These are phyloP conservation scores for Drymonia ruficornis DNA, from an alignment of 2,888 invertebrate species.

Conservation along the genomic window DNA sequence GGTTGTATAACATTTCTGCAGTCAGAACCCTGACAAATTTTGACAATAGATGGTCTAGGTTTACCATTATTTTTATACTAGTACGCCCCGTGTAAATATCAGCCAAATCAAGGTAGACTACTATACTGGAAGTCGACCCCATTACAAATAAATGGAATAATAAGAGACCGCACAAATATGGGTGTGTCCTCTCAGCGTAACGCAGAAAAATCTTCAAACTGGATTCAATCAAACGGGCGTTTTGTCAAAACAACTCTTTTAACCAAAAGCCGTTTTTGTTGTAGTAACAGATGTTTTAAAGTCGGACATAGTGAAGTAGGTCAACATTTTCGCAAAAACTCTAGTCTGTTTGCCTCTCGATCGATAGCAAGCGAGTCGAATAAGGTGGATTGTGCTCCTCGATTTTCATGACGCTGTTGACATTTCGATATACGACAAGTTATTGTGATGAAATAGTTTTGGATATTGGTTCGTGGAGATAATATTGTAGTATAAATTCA, in stretches of 20 bases:
- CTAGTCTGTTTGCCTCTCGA: conserved; percentile 17
- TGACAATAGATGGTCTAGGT: too few species aligned
- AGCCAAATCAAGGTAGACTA: too few species aligned
- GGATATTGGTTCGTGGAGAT: conserved; percentile 1
- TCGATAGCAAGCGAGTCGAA: conserved; percentile 24
- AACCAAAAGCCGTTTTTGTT: background rate
- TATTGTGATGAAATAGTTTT: conserved; percentile 3
- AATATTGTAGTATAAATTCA: background rate
- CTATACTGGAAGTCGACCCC: too few species aligned
- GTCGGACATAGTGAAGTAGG: conserved; percentile 17
- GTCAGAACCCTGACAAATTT: too few species aligned
- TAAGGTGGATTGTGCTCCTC: conserved; percentile 18
- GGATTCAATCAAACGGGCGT: background rate
- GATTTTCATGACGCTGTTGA: conserved; percentile 17
- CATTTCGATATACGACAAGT: conserved; percentile 13
- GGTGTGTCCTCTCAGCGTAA: background rate
- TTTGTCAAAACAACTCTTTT: background rate
- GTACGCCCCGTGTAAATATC: background rate
- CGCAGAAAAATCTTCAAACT: too few species aligned
- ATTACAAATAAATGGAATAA: too few species aligned
- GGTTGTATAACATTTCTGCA: too few species aligned
- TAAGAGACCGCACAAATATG: background rate
- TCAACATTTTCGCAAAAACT: conserved; percentile 17
- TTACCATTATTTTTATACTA: too few species aligned
- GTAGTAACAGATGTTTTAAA: conserved; percentile 7